Conservation (phyloP, 2,113 vertebrate species). For the Rousettus leschenaultii region DNA sequence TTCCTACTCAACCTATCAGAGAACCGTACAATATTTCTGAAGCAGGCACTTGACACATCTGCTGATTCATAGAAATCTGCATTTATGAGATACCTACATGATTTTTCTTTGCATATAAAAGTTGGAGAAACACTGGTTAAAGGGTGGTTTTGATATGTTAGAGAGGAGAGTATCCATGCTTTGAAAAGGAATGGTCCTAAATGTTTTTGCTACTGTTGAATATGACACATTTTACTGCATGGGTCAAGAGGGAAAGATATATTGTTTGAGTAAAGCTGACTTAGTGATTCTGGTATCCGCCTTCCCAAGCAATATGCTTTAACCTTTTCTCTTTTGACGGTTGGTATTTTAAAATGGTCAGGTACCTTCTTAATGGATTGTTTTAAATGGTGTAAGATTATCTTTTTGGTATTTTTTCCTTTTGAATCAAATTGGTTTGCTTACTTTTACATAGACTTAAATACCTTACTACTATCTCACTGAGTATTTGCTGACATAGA, state of each 20-base stretch:
- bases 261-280: background rate
- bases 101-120: background rate
- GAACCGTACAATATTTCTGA: background rate
- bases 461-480: background rate
- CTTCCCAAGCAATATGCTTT: background rate
- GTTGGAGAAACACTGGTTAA: background rate
- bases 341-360: background rate
- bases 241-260: background rate
- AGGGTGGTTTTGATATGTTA: background rate
- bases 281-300: background rate
- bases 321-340: background rate
- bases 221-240: background rate
- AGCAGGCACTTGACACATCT: background rate
- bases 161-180: background rate
- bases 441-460: background rate
- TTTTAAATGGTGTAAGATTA: background rate
- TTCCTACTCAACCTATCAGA: background rate
- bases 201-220: background rate
- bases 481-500: background rate
- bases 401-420: background rate
- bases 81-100: background rate
- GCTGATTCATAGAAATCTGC: background rate
- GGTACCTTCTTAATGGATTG: background rate
- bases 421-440: slow-evolving; percentile 15
- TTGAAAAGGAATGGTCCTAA: background rate